Evolutionary conservation across 1,140 invertebrate genomes (phyloP).

Genomic region (Diorhabda carinulata): DNA sequence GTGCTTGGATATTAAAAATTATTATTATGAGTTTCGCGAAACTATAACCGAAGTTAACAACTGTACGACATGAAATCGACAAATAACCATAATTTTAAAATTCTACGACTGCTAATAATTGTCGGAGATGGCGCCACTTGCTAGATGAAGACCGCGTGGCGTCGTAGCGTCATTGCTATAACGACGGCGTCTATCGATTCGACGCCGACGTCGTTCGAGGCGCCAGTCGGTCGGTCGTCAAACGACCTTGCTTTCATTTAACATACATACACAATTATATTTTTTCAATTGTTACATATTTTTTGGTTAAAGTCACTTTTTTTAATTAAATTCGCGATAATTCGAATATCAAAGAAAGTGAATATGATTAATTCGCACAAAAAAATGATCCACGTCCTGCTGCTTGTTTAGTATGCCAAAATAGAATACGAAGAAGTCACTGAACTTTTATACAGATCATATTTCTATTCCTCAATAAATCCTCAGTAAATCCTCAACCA

Average conservation of each 20-base stretch:
- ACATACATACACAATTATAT: not conserved
- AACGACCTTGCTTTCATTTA: conserved; percentile 27
- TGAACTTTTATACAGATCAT: too few species aligned
- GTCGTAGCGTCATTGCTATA: conserved; percentile 33
- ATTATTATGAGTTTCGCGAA: not conserved
- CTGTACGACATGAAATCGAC: not conserved
- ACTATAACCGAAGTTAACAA: not conserved
- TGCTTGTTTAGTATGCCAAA: too few species aligned
- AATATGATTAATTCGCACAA: too few species aligned
- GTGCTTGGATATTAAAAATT: not conserved
- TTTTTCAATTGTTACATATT: too few species aligned
- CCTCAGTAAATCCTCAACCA: too few species aligned
- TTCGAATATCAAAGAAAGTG: too few species aligned
- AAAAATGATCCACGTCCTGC: too few species aligned
- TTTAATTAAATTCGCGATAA: too few species aligned
- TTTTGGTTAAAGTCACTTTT: too few species aligned
- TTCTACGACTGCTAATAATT: not conserved
- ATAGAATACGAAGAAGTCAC: too few species aligned
- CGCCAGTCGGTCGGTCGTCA: conserved; percentile 30
- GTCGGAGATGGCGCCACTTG: conserved; percentile 32
- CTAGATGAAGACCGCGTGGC: conserved; percentile 32
- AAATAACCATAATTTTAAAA: not conserved
- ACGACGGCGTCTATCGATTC: conserved; percentile 26
- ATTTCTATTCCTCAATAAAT: too few species aligned
- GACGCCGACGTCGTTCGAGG: conserved; percentile 27